Base-by-base conservation (phyloP, 2,797 vertebrate genomes). In the Dipus sagitta region DNA sequence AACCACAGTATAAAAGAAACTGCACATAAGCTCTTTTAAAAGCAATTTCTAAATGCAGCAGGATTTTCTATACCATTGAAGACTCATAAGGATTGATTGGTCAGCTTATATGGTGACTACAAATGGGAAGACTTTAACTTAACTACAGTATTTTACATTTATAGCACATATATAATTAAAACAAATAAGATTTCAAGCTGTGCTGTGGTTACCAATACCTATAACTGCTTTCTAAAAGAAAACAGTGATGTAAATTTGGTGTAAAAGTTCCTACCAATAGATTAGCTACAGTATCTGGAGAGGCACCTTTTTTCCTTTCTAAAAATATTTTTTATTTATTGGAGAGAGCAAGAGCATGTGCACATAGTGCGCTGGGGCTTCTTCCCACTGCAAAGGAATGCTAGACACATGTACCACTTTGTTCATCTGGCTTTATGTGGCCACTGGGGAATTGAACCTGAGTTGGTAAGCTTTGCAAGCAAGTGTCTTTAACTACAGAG, bases 231-330 rank as follows among this genome's bases (percentile, higher is more conserved):
- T 23, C 76, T 30, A 52, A 70, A 28, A 26, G 24, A 21, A 71
- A 74, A 81, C 30, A 88, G 21, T 77, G 13, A 3, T 64, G 4
- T 83, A 34, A 91, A 84, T 70, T 80, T 93, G 24, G 2, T 92
- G 2, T 86, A 58, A 3, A 88, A 71, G 42, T 1, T 86, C n/a
- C 21, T 82, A 77, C 52, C 11, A 70, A 2, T 32, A 91, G 65
- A 78, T 92, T 78, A 84, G 38, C 26, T 65, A 20, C 21, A 74
- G 58, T 52, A 82, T 71, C 32, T 96, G 75, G 20, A 83, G 52
- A 92, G 60, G 65, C 60, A 60, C 3, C 21, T 89, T 79, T 94
- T 90, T n/a, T 89, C 47, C 34, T 90, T 94, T 85, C 76, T 74
- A 78, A 54, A 76, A 58, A 17, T 58, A 58, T 58, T 58, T 58